Evolutionary conservation across 2,888 invertebrate species (phyloP).

Genomic region (Drosophila ezoana): DNA sequence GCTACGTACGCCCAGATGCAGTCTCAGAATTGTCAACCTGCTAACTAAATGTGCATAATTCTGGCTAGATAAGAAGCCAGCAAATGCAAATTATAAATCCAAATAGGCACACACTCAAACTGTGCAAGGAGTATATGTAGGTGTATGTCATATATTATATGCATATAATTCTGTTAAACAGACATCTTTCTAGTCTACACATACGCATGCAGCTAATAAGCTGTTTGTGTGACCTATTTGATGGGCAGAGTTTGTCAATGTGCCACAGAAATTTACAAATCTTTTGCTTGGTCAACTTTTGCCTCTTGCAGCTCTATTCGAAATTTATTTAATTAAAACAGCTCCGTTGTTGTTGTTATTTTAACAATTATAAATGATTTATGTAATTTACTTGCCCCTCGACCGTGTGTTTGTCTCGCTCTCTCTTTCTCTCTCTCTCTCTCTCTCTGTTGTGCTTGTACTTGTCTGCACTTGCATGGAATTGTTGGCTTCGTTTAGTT

Average conservation of each 20-base stretch:
- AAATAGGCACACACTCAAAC: slow-evolving; percentile 21
- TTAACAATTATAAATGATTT: slow-evolving; percentile 74
- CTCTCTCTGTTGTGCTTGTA: slow-evolving; percentile 7
- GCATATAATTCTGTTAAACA: slow-evolving; percentile 57
- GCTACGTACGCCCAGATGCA: slow-evolving; percentile 52
- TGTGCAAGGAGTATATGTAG: slow-evolving; percentile 16
- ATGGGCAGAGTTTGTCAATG: slow-evolving; percentile 42
- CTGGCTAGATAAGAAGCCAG: slow-evolving; percentile 38
- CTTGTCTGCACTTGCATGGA: slow-evolving; percentile 6
- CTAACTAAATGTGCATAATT: slow-evolving; percentile 74
- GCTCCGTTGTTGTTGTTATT: slow-evolving; percentile 39
- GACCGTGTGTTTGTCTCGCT: slow-evolving; percentile 5
- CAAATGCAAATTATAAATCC: slow-evolving; percentile 52
- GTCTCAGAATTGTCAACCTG: slow-evolving; percentile 58
- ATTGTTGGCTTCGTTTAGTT: slow-evolving; percentile 4
- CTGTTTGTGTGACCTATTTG: slow-evolving; percentile 40
- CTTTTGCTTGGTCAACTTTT: slow-evolving; percentile 42
- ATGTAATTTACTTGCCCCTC: slow-evolving; percentile 62
- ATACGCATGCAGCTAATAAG: slow-evolving; percentile 14
- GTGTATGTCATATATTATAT: slow-evolving; percentile 8
- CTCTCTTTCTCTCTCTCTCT: neutral
- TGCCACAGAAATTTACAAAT: slow-evolving; percentile 32
- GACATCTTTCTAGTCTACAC: slow-evolving; percentile 15
- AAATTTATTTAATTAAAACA: slow-evolving; percentile 69
- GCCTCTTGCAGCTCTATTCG: slow-evolving; percentile 17